Evolutionary conservation across 2,113 vertebrate species (phyloP).

Genomic region (Eublepharis macularius): DNA sequence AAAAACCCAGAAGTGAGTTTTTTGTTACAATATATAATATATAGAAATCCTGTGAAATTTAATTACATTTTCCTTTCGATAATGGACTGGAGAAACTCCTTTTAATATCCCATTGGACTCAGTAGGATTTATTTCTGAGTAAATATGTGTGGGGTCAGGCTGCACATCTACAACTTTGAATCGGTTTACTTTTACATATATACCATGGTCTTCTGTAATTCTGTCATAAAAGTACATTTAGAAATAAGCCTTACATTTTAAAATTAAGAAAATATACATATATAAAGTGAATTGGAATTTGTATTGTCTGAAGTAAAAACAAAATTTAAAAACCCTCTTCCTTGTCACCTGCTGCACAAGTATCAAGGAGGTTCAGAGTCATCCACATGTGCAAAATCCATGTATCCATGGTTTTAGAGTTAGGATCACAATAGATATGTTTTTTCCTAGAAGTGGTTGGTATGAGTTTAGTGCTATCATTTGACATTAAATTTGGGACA

Average conservation of each 20-base stretch:
- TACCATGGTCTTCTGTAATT: background rate
- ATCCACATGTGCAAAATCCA: slow-evolving; percentile 38
- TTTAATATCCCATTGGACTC: background rate
- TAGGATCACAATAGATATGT: slow-evolving; percentile 35
- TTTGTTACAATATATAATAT: background rate
- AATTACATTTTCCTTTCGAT: background rate
- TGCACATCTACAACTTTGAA: background rate
- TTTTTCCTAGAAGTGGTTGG: slow-evolving; percentile 16
- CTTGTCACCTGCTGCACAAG: slow-evolving; percentile 45
- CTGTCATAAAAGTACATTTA: background rate
- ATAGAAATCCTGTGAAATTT: background rate
- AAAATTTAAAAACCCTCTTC: slow-evolving; percentile 40
- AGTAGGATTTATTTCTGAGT: too few relatives aligned
- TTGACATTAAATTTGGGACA: slow-evolving; percentile 1
- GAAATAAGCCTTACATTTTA: background rate
- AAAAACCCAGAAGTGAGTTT: background rate
- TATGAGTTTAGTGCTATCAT: slow-evolving; percentile 6
- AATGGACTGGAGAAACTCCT: background rate
- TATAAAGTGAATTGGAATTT: background rate
- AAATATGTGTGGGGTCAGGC: too few relatives aligned
- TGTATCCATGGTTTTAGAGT: slow-evolving; percentile 49
- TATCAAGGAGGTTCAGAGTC: slow-evolving; percentile 36
- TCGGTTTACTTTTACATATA: background rate
- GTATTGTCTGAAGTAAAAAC: slow-evolving; percentile 15
- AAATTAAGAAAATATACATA: slow-evolving; percentile 20